These are phyloP conservation scores for Gortyna flavago DNA, from an alignment of 2,888 invertebrate genomes.

Conservation along the genomic window DNA sequence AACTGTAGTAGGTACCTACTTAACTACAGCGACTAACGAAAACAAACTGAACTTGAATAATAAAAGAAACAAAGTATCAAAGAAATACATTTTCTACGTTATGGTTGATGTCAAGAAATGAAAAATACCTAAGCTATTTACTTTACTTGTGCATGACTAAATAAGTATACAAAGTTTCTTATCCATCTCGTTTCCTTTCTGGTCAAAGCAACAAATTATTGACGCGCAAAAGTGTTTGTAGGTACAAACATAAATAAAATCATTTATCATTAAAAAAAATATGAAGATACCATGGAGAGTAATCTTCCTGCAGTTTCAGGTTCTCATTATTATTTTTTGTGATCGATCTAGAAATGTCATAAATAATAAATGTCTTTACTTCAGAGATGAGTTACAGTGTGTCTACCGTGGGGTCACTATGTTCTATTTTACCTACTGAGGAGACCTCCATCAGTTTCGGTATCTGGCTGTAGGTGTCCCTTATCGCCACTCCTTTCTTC, in stretches of 20 bases:
- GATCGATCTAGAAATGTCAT: not conserved
- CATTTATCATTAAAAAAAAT: not conserved
- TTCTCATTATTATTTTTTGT: not conserved
- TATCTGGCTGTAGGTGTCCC: not conserved
- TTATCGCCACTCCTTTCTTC: not conserved
- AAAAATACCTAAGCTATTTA: constrained; percentile 22
- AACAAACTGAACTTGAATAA: not conserved
- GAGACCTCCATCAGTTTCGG: not conserved
- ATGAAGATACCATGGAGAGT: not conserved
- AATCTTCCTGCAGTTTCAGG: not conserved
- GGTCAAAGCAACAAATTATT: not conserved
- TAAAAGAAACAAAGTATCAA: constrained; percentile 18
- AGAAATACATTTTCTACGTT: not conserved
- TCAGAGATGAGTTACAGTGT: not conserved
- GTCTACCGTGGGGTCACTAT: no score
- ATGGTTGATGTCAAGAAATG: not conserved
- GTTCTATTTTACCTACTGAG: not conserved
- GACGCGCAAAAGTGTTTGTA: not conserved
- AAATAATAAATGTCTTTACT: not conserved
- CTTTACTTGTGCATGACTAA: not conserved
- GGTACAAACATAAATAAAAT: not conserved
- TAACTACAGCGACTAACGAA: not conserved
- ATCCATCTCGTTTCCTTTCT: not conserved
- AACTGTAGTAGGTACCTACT: no score
- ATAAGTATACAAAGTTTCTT: constrained; percentile 22